Conservation (phyloP, 1,140 invertebrate species). For the Drosophila mauritiana region DNA sequence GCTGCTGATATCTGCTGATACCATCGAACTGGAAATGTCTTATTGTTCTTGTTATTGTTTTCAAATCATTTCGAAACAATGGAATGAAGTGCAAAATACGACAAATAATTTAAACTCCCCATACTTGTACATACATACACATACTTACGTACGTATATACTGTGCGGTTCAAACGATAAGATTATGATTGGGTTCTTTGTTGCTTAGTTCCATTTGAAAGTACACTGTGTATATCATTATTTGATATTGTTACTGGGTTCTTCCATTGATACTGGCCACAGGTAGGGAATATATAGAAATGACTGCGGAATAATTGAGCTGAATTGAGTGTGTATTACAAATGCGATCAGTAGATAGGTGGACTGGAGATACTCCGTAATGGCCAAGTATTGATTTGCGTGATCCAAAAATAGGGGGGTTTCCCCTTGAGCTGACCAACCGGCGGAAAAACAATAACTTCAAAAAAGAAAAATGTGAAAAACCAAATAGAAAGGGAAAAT, state of each 20-base stretch:
- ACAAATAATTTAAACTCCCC: constrained; percentile 29
- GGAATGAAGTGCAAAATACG: constrained; percentile 18
- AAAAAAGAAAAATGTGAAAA: not conserved
- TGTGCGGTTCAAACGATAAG: constrained; percentile 11
- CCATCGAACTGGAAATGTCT: constrained; percentile 14
- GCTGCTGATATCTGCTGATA: constrained; percentile 33
- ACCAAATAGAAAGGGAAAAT: not conserved
- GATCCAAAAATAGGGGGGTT: too few relatives aligned
- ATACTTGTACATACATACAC: not conserved
- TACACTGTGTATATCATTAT: constrained; percentile 1
- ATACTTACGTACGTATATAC: not conserved
- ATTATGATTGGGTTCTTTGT: constrained; percentile 42
- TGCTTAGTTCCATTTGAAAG: constrained; percentile 9
- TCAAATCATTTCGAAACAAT: constrained; percentile 35
- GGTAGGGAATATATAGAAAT: constrained; percentile 10
- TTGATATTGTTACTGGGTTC: constrained; percentile 7
- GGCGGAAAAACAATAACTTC: not conserved
- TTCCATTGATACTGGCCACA: constrained; percentile 1
- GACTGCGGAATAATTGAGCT: constrained; percentile 10
- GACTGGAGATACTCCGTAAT: not conserved
- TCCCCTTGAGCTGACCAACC: too few relatives aligned
- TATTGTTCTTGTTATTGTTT: constrained; percentile 18
- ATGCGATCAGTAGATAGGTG: too few relatives aligned
- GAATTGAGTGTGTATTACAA: constrained; percentile 17
- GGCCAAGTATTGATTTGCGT: not conserved